phyloP scores from a whole-genome alignment of 2,113 vertebrate species.

The Lepisosteus osseus region DNA sequence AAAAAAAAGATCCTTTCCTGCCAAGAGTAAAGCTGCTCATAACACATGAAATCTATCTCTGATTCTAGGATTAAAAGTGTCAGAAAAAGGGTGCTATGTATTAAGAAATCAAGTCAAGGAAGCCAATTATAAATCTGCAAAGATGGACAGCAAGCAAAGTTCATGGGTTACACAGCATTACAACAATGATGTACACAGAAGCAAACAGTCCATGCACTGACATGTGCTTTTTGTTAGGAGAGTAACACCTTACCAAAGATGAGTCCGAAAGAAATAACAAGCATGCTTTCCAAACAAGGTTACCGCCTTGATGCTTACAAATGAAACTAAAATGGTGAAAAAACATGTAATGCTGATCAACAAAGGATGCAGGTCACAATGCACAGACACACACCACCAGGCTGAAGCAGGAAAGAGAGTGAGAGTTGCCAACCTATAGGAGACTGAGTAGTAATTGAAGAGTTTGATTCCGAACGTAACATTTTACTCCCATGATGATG shows the following conservation, averaged over 20 bases:
- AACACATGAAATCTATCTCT: neutral
- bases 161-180: constrained; percentile 45
- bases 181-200: constrained; percentile 31
- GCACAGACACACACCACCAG: constrained; percentile 53
- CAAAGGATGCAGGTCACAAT: constrained; percentile 60
- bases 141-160: constrained; percentile 24
- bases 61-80: neutral
- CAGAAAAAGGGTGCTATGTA: neutral
- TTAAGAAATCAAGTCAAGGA: neutral
- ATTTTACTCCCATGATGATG: constrained; percentile 99
- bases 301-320: constrained; percentile 20
- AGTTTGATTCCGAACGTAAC: constrained; percentile 99
- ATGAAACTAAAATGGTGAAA: constrained; percentile 22
- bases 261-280: constrained; percentile 36
- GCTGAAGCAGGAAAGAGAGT: constrained; percentile 80
- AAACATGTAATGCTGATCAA: constrained; percentile 65
- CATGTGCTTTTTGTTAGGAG: neutral
- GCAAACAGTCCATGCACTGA: neutral
- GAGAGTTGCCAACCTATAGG: constrained; percentile 99
- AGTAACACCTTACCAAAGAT: constrained; percentile 16
- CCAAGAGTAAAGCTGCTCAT: no score
- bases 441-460: constrained; percentile 99
- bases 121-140: constrained; percentile 5
- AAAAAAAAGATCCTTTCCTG: no score
- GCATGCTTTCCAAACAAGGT: constrained; percentile 50